Percentiles rank a stretch among this genome's conserved stretches.
Conservation (phyloP, 1,140 invertebrate species). For the Diploscapter pachys region DNA sequence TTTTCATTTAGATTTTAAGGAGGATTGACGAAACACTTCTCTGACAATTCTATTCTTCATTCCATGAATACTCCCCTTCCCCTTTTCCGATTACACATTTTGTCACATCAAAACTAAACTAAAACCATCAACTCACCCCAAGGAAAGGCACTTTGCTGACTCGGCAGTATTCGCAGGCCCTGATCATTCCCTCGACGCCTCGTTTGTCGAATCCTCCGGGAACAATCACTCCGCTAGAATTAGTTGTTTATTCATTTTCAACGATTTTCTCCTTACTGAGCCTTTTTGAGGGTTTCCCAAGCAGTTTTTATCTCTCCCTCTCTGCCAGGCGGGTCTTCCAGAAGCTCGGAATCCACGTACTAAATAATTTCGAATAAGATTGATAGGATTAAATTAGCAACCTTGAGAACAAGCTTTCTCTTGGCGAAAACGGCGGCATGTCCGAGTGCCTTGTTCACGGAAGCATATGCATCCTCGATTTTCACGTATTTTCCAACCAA, state of each 20-base stretch:
- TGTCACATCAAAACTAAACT: no score
- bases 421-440: constrained; percentile 81
- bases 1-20: no score
- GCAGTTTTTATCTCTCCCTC: constrained; percentile 76
- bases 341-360: constrained; percentile 83
- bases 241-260: neutral
- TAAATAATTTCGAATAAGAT: constrained; percentile 42
- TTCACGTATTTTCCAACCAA: constrained; percentile 97
- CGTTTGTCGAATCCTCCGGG: constrained; percentile 93
- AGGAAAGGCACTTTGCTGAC: constrained; percentile 83
- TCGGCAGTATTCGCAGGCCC: constrained; percentile 86
- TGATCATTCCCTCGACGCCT: constrained; percentile 92
- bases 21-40: no score
- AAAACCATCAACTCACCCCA: constrained; percentile 64
- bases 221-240: constrained; percentile 80
- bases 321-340: constrained; percentile 67
- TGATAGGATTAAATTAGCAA: neutral
- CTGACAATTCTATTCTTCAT: no score
- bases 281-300: constrained; percentile 83
- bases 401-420: constrained; percentile 69
- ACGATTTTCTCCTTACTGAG: constrained; percentile 67
- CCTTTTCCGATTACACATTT: no score
- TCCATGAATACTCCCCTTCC: no score
- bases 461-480: constrained; percentile 90
- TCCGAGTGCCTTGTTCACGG: constrained; percentile 87